Evolutionary conservation across 2,113 vertebrate species (phyloP), one percentile per base, ranked within the genome.

Genomic region (Butorides virescens): DNA sequence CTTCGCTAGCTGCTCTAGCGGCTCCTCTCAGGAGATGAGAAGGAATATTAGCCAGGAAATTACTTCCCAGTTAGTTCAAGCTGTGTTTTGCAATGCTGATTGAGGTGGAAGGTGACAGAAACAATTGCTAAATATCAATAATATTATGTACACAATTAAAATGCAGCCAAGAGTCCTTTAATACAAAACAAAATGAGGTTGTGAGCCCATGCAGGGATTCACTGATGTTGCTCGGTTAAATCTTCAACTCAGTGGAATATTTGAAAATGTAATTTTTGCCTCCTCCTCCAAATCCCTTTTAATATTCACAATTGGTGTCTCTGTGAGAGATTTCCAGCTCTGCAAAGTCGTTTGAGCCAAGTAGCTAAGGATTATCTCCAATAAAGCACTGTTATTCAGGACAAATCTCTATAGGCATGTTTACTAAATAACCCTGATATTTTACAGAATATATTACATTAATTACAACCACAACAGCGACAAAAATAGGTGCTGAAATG

Each of bases 121-220:
- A 89, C 88, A 82, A 85, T 85, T 78, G 81, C 82, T 94, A 93
- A 93, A 89, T 93, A 94, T 96, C 88, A 93, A 56, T 87, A 95
- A 80, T 92, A 92, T 86, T 90, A 95, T 81, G 71, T 76, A 86
- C 86, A 92, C 85, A 96, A 92, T 88, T 97, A 93, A 96, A 92
- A 93, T 58, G 56, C 83, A 91, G 67, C 67, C 91, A 72, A 82
- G 78, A 90, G 44, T 32, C 83, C 84, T 91, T 87, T 68, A 86
- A 88, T 78, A 68, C 39, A 65, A 87, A 82, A n/a, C 32, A 82
- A 86, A 90, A 88, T 15, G 70, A 93, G 71, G 77, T 44, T 90
- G 65, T 55, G 91, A 93, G 85, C 49, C 77, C 7, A 5, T 27
- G 53, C 47, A 83, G 52, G 62, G 78, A 82, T 81, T 86, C 89